Base-by-base conservation (phyloP, 2,888 invertebrate species). In the Sepioteuthis lessoniana region DNA sequence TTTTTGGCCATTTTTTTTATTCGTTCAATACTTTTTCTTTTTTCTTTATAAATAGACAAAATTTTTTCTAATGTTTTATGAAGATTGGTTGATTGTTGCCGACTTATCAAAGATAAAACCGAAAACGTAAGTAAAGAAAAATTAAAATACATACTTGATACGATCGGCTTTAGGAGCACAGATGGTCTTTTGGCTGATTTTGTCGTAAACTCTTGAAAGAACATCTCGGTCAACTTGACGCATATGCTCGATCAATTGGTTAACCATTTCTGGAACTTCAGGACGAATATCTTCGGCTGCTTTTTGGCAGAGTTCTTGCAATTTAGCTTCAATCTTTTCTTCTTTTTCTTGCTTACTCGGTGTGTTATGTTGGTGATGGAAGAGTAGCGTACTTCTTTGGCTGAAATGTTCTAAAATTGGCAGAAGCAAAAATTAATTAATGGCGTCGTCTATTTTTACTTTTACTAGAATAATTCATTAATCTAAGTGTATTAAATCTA, bases 221-320 rank as follows among this genome's bases (percentile, higher is more conserved):
- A 47, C 47, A n/a, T 38, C 92, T 47, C 21, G n/a, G 42, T 92
- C 92, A 5, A 42, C 92, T 28, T 47, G n/a, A 47, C 47, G 42
- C 92, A 92, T 92, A 38, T 47, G 42, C 4, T 47, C 92, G 8
- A 92, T 92, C 25, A 98, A 96, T 19, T 97, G 96, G 38, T 97
- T 96, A 95, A 98, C 98, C 60, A 97, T 96, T 42, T 96, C 95
- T 2, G 98, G 97, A 19, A 97, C 97, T 42, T 97, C 96, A 3
- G 97, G 96, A 21, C 97, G 96, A 55, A 97, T 96, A 90, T 97
- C 97, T 21, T 96, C 96, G 38, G 95, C 94, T 16, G 97, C 96
- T 16, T 94, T 94, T 21, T 90, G 47, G 94, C 97, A 97, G 93
- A 97, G 95, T 42, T 96, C 95, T 91, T 94, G 94, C 38, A 97